phyloP scores from a whole-genome alignment of 2,888 invertebrate species.

The Zygothrica quintamaculata region DNA sequence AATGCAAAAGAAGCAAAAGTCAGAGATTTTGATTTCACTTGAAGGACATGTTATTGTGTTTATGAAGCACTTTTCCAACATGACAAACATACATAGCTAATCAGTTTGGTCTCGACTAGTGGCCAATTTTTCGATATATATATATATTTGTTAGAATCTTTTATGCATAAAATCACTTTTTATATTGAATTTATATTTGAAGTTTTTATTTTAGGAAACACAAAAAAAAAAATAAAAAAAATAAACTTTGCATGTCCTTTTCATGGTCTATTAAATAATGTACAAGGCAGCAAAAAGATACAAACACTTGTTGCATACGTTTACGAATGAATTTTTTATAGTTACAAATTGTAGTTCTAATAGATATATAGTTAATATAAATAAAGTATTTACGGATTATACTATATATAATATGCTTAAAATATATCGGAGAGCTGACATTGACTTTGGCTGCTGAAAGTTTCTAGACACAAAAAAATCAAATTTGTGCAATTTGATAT shows the following conservation, averaged over 20 bases:
- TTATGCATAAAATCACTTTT: not conserved
- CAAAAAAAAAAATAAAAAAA: conserved; percentile 3
- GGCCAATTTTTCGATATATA: conserved; percentile 18
- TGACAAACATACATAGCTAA: conserved; percentile 50
- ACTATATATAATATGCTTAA: no score
- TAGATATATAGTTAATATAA: not conserved
- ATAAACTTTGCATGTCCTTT: conserved; percentile 7
- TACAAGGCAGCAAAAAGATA: not conserved
- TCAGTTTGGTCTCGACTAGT: conserved; percentile 43
- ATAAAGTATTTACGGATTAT: not conserved
- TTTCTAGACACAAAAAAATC: no score
- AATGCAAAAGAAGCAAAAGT: conserved; percentile 9
- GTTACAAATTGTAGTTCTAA: conserved; percentile 27
- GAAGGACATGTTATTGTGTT: conserved; percentile 46
- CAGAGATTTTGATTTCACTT: conserved; percentile 46
- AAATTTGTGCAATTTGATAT: no score
- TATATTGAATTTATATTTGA: conserved; percentile 36
- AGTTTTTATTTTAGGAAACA: conserved; percentile 15
- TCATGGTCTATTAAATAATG: conserved; percentile 17
- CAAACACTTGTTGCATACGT: conserved; percentile 36
- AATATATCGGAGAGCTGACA: no score
- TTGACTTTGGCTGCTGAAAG: no score
- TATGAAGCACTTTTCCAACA: conserved; percentile 49
- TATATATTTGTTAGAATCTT: not conserved
- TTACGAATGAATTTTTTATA: conserved; percentile 10